Base-by-base conservation (phyloP, 2,888 invertebrate species). In the Abrostola tripartita region DNA sequence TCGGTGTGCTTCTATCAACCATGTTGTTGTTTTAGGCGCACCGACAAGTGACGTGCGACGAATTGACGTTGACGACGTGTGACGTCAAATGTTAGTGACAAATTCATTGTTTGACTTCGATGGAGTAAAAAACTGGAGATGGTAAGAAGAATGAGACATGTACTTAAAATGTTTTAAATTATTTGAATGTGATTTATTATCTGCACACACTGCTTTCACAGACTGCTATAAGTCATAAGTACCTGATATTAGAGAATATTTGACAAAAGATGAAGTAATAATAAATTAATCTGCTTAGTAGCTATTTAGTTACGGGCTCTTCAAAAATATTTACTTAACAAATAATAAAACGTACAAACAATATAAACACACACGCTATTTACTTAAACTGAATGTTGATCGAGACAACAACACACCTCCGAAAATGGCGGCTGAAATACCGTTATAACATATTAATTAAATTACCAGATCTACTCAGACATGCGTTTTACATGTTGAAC, bases 1-100 rank as follows among this genome's bases (percentile, higher is more conserved):
- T 86, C 88, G 85, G 81, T 77, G 66, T 76, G 85, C 83, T 88
- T 89, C 87, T 89, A 88, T 90, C 88, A 84, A 67, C 79, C 78
- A 71, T 81, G 62, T 59, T 76, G 83, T 88, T 85, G 87, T 88
- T 87, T 88, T 82, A 81, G 80, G 76, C 77, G 76, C 73, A 68
- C 81, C 76, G 83, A 82, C 85, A 79, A 83, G 71, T 81, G 87
- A 85, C 81, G 75, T 60, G 79, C 71, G 74, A 76, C 79, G 82
- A 76, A 82, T 74, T 78, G 83, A 79, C 82, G 63, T 66, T 76
- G 77, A 69, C 68, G 78, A 83, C 76, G 74, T 75, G 71, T 70
- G 65, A 68, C 65, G 76, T 73, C 69, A 68, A 57, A 64, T 55
- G 58, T 49, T 61, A 72, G 55, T 84, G 88, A 88, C 88, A 88